A percentile compares a stretch with the other conserved stretches of the same genome.
phyloP scores from a whole-genome alignment of 2,113 vertebrate genomes.

The Propithecus coquereli region DNA sequence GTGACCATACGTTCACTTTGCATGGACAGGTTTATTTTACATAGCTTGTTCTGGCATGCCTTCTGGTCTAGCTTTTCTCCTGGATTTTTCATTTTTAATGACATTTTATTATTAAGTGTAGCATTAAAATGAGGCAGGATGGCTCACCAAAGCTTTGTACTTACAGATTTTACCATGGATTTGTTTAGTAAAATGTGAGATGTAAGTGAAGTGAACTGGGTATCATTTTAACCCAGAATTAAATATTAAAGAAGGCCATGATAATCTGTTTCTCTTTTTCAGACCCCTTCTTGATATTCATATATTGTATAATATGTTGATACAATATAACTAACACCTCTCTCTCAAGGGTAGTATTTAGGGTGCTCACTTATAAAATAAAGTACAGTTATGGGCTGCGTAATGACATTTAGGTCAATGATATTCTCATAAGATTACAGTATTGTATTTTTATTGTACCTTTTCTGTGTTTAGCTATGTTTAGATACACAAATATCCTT shows the following conservation, averaged over 20 bases:
- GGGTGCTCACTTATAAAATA: not conserved
- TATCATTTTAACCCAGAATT: not conserved
- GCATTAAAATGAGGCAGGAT: not conserved
- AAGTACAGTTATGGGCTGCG: not conserved
- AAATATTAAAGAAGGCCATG: not conserved
- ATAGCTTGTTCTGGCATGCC: not conserved
- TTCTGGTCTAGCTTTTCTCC: not conserved
- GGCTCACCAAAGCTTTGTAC: not conserved
- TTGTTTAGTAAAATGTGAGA: not conserved
- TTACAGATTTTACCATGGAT: not conserved
- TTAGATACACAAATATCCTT: not conserved
- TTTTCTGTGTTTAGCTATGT: not conserved
- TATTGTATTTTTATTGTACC: not conserved
- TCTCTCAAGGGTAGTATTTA: not conserved
- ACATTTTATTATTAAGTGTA: not conserved
- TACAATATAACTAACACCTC: not conserved
- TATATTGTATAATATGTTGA: not conserved
- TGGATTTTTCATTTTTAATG: slow-evolving; percentile 2
- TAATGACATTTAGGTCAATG: not conserved
- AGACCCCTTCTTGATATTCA: not conserved
- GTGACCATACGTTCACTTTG: no score
- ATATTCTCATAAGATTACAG: not conserved
- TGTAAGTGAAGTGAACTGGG: not conserved
- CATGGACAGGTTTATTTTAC: not conserved
- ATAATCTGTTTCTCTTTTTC: not conserved